These are phyloP conservation scores for Trachelus stipa DNA, from an alignment of 2,888 invertebrate genomes.

Conservation along the genomic window DNA sequence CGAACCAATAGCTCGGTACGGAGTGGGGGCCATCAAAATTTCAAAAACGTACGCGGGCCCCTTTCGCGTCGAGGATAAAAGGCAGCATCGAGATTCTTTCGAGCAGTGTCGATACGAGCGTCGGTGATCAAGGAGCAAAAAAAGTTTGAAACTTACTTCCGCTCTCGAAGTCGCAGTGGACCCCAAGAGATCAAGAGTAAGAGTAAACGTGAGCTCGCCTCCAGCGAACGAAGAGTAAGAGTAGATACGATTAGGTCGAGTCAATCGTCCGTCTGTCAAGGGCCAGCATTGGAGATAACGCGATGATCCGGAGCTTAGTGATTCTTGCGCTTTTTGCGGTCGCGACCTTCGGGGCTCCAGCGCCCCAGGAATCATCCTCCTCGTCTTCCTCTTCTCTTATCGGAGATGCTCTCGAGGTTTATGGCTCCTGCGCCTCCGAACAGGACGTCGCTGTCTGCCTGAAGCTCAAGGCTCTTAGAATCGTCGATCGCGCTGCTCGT, in stretches of 20 bases:
- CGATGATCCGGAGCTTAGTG: conserved; percentile 1
- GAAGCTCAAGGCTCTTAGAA: conserved; percentile 81
- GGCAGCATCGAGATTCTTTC: conserved; percentile 67
- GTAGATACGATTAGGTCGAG: background rate
- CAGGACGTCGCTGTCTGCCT: conserved; percentile 79
- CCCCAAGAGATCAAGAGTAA: too few species aligned
- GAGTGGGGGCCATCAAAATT: conserved; percentile 67
- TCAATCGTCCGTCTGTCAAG: too few species aligned
- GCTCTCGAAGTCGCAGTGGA: too few species aligned
- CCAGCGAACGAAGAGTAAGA: background rate
- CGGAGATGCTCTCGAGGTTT: conserved; percentile 59
- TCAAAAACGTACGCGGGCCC: conserved; percentile 67
- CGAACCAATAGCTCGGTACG: conserved; percentile 45
- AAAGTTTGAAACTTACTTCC: conserved; percentile 7
- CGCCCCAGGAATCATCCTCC: conserved; percentile 43
- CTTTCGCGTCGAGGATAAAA: conserved; percentile 67
- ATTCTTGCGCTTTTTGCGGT: conserved; percentile 29
- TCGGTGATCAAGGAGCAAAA: conserved; percentile 54
- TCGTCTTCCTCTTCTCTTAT: conserved; percentile 48
- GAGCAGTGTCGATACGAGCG: conserved; percentile 66
- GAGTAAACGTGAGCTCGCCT: too few species aligned
- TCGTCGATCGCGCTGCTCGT: conserved; percentile 79
- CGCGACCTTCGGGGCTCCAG: conserved; percentile 55
- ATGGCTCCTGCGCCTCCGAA: conserved; percentile 72
- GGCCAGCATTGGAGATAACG: background rate